A percentile compares a stretch with the other conserved stretches of the same genome.
phyloP scores from a whole-genome alignment of 2,888 invertebrate genomes.

The Ypsolopha scabrella region DNA sequence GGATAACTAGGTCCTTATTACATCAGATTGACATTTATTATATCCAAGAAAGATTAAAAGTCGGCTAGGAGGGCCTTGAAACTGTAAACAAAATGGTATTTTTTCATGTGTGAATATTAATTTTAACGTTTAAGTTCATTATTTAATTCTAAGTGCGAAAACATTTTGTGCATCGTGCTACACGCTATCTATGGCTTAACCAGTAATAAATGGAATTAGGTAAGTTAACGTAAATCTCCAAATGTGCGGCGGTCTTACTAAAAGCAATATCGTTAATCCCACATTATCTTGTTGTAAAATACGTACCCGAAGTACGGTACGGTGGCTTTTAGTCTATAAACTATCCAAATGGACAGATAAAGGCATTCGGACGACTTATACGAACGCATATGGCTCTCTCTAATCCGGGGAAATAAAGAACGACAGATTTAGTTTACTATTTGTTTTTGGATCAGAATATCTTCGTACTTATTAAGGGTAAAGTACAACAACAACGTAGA shows the following conservation, averaged over 20 bases:
- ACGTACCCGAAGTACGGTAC: background rate
- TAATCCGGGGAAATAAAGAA: background rate
- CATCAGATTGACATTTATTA: no score
- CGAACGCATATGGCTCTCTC: conserved; percentile 6
- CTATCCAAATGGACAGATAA: conserved; percentile 40
- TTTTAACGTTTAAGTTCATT: no score
- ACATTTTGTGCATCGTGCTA: no score
- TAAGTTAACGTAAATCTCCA: background rate
- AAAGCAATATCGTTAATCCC: conserved; percentile 2
- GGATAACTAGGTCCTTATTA: no score
- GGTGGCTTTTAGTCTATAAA: conserved; percentile 24
- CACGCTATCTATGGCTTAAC: no score
- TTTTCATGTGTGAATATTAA: no score
- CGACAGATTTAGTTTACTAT: background rate
- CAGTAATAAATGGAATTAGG: no score
- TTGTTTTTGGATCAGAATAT: background rate
- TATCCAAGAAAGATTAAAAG: no score
- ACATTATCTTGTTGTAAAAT: conserved; percentile 1
- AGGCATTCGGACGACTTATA: conserved; percentile 13
- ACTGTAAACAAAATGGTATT: no score
- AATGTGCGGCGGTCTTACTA: background rate
- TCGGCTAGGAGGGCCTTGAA: no score
- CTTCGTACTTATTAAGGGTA: background rate
- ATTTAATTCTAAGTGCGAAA: no score
- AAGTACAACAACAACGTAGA: no score